phyloP scores from a whole-genome alignment of 2,797 vertebrate species.

The Gobio occitaniae region DNA sequence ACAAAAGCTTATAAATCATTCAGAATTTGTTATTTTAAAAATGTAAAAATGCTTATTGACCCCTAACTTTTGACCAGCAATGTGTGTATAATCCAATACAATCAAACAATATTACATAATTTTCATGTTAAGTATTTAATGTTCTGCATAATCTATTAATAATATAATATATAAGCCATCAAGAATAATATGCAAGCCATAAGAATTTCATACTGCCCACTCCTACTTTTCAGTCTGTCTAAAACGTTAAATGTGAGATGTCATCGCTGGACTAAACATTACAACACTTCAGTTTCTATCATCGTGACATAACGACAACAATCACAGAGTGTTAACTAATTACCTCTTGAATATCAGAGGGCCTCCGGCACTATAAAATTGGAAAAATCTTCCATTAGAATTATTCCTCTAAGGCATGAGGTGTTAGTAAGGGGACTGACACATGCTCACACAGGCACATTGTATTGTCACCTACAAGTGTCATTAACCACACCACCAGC shows the following conservation, averaged over 20 bases:
- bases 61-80: no score
- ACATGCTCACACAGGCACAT: conserved; percentile 50
- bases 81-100: no score
- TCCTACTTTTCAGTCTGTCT: not conserved
- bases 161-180: not conserved
- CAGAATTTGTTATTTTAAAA: no score
- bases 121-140: no score
- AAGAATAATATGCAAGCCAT: no score
- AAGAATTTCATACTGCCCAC: not conserved
- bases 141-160: no score
- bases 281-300: conserved; percentile 18
- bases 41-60: no score
- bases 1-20: no score
- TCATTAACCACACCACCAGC: conserved; percentile 69
- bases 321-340: conserved; percentile 23
- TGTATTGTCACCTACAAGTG: conserved; percentile 62
- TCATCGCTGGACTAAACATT: not conserved
- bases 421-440: conserved; percentile 49
- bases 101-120: no score
- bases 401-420: conserved; percentile 55
- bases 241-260: not conserved
- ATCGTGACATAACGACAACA: conserved; percentile 10
- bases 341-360: conserved; percentile 28
- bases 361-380: conserved; percentile 61
- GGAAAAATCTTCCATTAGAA: conserved; percentile 63